Evolutionary conservation across 2,797 vertebrate genomes (phyloP).

Genomic region (Cirrhinus mrigala): DNA sequence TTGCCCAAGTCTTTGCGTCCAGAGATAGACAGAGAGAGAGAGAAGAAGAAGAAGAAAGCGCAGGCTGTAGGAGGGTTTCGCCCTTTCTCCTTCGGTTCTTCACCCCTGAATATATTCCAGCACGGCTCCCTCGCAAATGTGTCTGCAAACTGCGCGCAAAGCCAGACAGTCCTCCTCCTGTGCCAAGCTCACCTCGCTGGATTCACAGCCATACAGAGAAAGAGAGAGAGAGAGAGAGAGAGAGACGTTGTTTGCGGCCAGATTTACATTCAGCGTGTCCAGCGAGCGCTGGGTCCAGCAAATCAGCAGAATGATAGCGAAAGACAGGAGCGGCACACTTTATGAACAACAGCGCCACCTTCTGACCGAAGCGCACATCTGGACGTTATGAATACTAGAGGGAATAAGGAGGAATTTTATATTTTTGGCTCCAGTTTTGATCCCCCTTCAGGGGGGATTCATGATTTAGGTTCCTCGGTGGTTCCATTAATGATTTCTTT

Average conservation of each 20-base stretch:
- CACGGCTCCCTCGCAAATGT: constrained; percentile 77
- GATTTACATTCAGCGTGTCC: constrained; percentile 74
- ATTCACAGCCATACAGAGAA: constrained; percentile 56
- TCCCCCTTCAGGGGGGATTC: background rate
- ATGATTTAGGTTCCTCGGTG: background rate
- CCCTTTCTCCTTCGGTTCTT: constrained; percentile 44
- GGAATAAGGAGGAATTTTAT: background rate
- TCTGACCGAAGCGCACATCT: background rate
- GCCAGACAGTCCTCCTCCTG: constrained; percentile 58
- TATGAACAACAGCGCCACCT: constrained; percentile 73
- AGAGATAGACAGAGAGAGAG: constrained; percentile 9
- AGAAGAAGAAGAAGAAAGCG: constrained; percentile 1
- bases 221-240: constrained; percentile 51
- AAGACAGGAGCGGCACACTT: constrained; percentile 67
- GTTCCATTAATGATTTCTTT: background rate
- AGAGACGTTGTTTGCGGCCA: constrained; percentile 60
- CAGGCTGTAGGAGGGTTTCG: constrained; percentile 33
- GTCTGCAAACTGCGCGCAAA: constrained; percentile 68
- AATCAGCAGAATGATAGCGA: constrained; percentile 60
- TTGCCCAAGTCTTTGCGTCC: constrained; percentile 42
- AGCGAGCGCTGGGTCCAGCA: constrained; percentile 65
- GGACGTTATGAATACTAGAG: background rate
- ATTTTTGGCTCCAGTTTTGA: background rate
- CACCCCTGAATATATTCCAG: constrained; percentile 63
- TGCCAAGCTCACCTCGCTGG: constrained; percentile 59